phyloP scores from a whole-genome alignment of 2,797 vertebrate genomes.

The Phylloscopus collybita region DNA sequence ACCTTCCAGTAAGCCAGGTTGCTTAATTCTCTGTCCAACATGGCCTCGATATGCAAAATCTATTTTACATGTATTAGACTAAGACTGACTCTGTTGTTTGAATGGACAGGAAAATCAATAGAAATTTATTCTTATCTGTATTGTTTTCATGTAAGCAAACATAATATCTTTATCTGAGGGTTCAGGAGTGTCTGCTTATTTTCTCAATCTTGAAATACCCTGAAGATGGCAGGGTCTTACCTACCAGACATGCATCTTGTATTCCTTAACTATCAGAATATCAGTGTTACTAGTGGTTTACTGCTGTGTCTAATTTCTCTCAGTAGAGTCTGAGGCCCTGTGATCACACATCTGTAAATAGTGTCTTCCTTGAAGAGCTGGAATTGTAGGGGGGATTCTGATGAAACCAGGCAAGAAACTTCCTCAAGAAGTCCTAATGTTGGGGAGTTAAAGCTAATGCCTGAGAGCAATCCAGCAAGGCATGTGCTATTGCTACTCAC shows the following conservation, averaged over 20 bases:
- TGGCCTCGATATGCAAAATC: not conserved
- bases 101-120: not conserved
- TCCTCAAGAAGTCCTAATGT: not conserved
- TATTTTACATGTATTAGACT: not conserved
- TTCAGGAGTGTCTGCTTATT: not conserved
- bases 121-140: not conserved
- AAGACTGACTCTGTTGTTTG: not conserved
- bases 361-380: not conserved
- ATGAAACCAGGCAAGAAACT: not conserved
- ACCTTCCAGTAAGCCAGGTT: not conserved
- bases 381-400: not conserved
- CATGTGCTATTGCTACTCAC: not conserved
- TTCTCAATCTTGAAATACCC: not conserved
- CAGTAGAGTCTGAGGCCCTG: not conserved
- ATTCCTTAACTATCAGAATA: not conserved
- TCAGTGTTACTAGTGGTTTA: not conserved
- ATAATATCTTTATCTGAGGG: not conserved
- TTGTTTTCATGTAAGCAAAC: not conserved
- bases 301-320: not conserved
- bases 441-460: not conserved
- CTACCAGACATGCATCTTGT: not conserved
- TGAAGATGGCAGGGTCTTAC: not conserved
- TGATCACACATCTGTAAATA: not conserved
- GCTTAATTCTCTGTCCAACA: accelerated
- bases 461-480: not conserved